phyloP scores from a whole-genome alignment of 2,888 invertebrate species.

The Perithous albicinctus region DNA sequence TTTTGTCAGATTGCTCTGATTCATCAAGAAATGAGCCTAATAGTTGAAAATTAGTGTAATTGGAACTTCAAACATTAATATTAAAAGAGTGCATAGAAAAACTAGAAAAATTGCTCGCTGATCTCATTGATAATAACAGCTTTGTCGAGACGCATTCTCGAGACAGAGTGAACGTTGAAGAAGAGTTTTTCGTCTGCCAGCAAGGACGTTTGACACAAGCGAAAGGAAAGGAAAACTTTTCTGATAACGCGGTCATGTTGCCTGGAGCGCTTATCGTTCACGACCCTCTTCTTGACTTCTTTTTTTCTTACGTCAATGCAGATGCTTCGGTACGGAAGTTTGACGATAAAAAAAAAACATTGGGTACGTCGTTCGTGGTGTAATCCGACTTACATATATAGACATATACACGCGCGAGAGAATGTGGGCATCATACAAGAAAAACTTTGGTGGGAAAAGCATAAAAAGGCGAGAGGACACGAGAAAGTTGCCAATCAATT shows the following conservation, averaged over 20 bases:
- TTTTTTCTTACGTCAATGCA: conserved; percentile 42
- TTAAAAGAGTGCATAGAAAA: not conserved
- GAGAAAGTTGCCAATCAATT: conserved; percentile 36
- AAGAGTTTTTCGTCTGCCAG: conserved; percentile 23
- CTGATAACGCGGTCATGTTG: conserved; percentile 55
- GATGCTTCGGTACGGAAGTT: conserved; percentile 50
- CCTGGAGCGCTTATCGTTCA: conserved; percentile 42
- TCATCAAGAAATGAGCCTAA: not conserved
- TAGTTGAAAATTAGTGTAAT: not conserved
- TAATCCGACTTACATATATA: conserved; percentile 20
- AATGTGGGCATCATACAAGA: not conserved
- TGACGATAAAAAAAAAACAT: conserved; percentile 59
- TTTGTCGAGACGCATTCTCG: not conserved
- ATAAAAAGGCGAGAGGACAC: not conserved
- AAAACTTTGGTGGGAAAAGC: conserved; percentile 20
- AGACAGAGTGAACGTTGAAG: not conserved
- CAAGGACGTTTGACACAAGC: conserved; percentile 15
- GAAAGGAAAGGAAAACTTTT: conserved; percentile 54
- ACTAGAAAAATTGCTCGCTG: not conserved
- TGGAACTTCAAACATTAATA: not conserved
- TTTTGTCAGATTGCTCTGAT: not conserved
- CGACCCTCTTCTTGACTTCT: conserved; percentile 40
- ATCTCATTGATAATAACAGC: conserved; percentile 5
- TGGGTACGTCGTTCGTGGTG: conserved; percentile 21
- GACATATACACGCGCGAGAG: not conserved